Evolutionary conservation across 2,888 invertebrate species (phyloP), one percentile per base, ranked within the genome.

Genomic region (Leucania comma): DNA sequence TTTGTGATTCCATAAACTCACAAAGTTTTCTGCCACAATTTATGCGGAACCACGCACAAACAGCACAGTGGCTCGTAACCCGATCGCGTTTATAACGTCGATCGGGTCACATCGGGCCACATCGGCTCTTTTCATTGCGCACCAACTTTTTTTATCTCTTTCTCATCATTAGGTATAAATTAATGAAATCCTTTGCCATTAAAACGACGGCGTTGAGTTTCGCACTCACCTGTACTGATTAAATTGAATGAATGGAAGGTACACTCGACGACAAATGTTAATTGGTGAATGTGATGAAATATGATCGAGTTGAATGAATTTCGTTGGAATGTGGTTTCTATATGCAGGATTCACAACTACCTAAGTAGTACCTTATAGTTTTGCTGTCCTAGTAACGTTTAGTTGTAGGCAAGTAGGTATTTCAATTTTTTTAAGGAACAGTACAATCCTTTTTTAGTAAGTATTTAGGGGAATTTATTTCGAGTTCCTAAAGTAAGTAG

Each of bases 41-140:
- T 75, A 80, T 81, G 72, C 81, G 42, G 69, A 80, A 72, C 80
- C 77, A 81, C 75, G 48, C 54, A 63, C 79, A 65, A 68, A 73
- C 71, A 38, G 58, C 32, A 42, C 42, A 42, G 42, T 17, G 29
- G 72, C 68, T 50, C 75, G 88, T 85, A 88, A 89, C 88, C 82
- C 81, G 87, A 90, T 88, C 86, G 78, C 88, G 83, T 88, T 90
- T 86, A 86, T 90, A 88, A 85, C 81, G 81, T 84, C 82, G 80
- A 81, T 61, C 57, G 66, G 63, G 54, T 80, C 78, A 83, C 81
- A 85, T 80, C 77, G 84, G 76, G 63, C 67, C 78, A 83, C 81
- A 85, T 80, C 77, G 84, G 76, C 60, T 67, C 78, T 73, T 85
- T 84, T 83, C 72, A 79, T 56, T 59, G 42, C 3, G n/a, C 9